Base-by-base conservation (phyloP, 1,140 invertebrate species). In the Melanaphis sacchari region DNA sequence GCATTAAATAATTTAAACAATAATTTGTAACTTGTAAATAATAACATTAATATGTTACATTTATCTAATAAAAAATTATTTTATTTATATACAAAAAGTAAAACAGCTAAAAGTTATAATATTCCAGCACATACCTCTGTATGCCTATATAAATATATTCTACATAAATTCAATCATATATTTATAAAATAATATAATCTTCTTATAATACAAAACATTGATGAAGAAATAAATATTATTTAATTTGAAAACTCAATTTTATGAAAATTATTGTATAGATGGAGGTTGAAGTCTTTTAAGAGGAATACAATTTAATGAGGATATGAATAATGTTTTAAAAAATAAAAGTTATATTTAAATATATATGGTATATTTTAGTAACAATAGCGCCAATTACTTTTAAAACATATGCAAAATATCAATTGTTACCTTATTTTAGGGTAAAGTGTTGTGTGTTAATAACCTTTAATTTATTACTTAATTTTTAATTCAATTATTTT, bases 371-470 rank as follows among this genome's bases (percentile, higher is more conserved):
- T n/a, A n/a, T n/a, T n/a, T n/a, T 1, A 21, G n/a, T 81, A 38
- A 31, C 31, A 15, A 76, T n/a, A 4, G 81, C 24, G 3, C 0
- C 38, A 40, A 40, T 40, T 40, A 22, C 6, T 36, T 40, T 21
- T 81, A 38, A n/a, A 36, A 36, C 38, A 15, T 49, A 21, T 21
- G 36, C 3, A 15, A 76, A n/a, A 8, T 21, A 18, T n/a, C n/a
- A 0, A 36, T 36, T 5, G 66, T 21, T n/a, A 36, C 36, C n/a
- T n/a, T n/a, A n/a, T 5, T 0, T 2, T 1, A 21, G 11, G 2
- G 5, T 36, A 82, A 40, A 82, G 0, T 82, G 11, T 5, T 82
- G 22, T 22, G 6, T 22, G 1, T 43, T 46, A n/a, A n/a, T 26
- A 43, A 6, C 15, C 46, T 46, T 46, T 2, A n/a, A 43, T 87